Percentiles rank a stretch among this genome's conserved stretches.
These are phyloP conservation scores for Falcaria lacertinaria DNA, from an alignment of 2,888 invertebrate species.

Conservation along the genomic window DNA sequence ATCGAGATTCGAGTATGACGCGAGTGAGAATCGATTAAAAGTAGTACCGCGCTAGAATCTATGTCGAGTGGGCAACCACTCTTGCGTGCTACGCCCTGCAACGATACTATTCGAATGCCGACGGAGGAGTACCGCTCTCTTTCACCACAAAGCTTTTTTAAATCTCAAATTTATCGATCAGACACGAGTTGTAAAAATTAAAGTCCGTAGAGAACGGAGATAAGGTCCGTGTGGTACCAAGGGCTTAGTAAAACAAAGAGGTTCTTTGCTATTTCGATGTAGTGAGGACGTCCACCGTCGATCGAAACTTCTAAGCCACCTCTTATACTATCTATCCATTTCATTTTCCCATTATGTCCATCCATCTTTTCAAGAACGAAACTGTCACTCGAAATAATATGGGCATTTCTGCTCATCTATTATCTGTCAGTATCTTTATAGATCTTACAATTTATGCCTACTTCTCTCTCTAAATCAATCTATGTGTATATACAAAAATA, in stretches of 20 bases:
- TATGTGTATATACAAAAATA: too few species aligned
- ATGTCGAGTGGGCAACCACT: constrained; percentile 44
- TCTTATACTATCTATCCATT: too few species aligned
- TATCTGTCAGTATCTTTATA: too few species aligned
- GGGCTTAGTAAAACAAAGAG: neutral
- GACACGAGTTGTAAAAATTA: neutral
- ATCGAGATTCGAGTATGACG: neutral
- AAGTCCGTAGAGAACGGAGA: neutral
- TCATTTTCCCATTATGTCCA: too few species aligned
- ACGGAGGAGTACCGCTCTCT: constrained; percentile 32
- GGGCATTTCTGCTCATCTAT: too few species aligned
- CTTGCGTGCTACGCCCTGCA: constrained; percentile 21
- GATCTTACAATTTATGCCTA: too few species aligned
- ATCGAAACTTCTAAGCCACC: too few species aligned
- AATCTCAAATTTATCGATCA: constrained; percentile 5
- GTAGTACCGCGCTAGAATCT: constrained; percentile 26
- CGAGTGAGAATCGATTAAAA: neutral
- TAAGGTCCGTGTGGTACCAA: too few species aligned
- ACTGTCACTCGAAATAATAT: too few species aligned
- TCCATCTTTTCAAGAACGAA: too few species aligned
- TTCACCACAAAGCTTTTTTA: constrained; percentile 15
- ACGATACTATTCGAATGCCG: constrained; percentile 46
- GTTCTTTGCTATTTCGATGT: neutral
- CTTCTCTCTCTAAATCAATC: too few species aligned
- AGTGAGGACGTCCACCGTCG: too few species aligned